These are phyloP conservation scores for Haliclystus octoradiatus DNA, from an alignment of 30 jellyfish, hydroid and myxozoan genomes.

Conservation along the genomic window DNA sequence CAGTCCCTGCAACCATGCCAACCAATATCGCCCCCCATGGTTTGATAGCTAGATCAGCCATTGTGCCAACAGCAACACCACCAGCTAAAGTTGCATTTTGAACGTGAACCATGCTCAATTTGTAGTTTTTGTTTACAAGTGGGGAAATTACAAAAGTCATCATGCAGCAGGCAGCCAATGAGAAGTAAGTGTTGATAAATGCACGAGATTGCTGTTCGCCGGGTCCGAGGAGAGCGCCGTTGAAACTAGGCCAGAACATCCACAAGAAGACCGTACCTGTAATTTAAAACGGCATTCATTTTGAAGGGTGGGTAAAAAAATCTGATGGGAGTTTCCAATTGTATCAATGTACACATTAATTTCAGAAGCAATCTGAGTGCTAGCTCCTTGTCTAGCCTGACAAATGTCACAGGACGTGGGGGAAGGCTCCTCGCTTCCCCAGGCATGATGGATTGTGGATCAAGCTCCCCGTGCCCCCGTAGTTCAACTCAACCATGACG, in stretches of 20 bases:
- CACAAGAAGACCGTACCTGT: slow-evolving; percentile 78
- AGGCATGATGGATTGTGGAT: too few species aligned
- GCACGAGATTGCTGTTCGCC: slow-evolving; percentile 83
- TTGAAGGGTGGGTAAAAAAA: slow-evolving; percentile 63
- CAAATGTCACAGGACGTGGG: too few species aligned
- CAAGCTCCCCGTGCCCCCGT: too few species aligned
- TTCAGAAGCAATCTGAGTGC: too few species aligned
- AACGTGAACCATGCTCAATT: slow-evolving; percentile 76
- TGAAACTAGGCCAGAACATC: slow-evolving; percentile 93
- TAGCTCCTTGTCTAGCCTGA: too few species aligned
- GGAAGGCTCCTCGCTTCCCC: too few species aligned
- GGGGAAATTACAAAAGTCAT: slow-evolving; percentile 60
- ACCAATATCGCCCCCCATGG: slow-evolving; percentile 96
- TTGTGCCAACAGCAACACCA: slow-evolving; percentile 95
- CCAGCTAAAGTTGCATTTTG: slow-evolving; percentile 98
- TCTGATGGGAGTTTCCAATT: slow-evolving; percentile 47
- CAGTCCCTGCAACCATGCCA: slow-evolving; percentile 75
- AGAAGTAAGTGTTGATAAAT: slow-evolving; percentile 66
- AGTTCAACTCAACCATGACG: too few species aligned
- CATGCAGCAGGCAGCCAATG: slow-evolving; percentile 60
- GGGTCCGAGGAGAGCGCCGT: slow-evolving; percentile 74
- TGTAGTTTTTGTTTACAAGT: slow-evolving; percentile 45
- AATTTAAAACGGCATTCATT: slow-evolving; percentile 85
- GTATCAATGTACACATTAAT: too few species aligned
- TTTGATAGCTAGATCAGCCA: slow-evolving; percentile 66